Base-by-base conservation (phyloP, 2,888 invertebrate species). In the Erannis defoliaria region DNA sequence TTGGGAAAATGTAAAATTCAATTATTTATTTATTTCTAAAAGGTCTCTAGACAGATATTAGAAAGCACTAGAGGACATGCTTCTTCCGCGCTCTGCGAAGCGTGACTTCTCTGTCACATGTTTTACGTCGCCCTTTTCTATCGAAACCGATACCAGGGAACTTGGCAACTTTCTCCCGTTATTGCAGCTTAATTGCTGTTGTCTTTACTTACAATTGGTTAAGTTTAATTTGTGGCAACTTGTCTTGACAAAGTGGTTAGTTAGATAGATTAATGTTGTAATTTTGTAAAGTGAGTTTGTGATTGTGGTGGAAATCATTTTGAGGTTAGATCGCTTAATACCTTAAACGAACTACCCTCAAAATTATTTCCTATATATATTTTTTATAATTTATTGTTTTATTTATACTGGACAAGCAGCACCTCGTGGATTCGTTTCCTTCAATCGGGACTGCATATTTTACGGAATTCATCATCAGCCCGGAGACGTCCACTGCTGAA, bases 91-190 rank as follows among this genome's bases (percentile, higher is more conserved):
- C 89, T 85, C 73, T 81, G 73, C 78, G 73, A 74, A 88, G 89
- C 89, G 77, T 82, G 84, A 80, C 89, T 86, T 75, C 77, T 75
- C 81, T 83, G 89, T 87, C 90, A 87, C 90, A 89, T 90, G 90
- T 89, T 88, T 90, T 84, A 90, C 81, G 72, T 72, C 75, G 62
- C 72, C 76, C 72, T 73, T 77, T 77, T 53, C 45, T 43, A 57
- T 62, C 56, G 33, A 49, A 29, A 56, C 53, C 56, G 42, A 56
- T 53, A 57, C 48, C 40, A 19, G 31, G 40, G 33, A 45, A 45
- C 56, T 62, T 54, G 40, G 37, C 51, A 57, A 62, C 37, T 54
- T 62, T 54, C 33, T 53, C 51, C 21, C 21, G 26, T 43, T 53
- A 50, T 53, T 62, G 42, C 31, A 48, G 40, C 48, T 38, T 57